phyloP scores from a whole-genome alignment of 2,888 invertebrate species.

The Melieria picta region DNA sequence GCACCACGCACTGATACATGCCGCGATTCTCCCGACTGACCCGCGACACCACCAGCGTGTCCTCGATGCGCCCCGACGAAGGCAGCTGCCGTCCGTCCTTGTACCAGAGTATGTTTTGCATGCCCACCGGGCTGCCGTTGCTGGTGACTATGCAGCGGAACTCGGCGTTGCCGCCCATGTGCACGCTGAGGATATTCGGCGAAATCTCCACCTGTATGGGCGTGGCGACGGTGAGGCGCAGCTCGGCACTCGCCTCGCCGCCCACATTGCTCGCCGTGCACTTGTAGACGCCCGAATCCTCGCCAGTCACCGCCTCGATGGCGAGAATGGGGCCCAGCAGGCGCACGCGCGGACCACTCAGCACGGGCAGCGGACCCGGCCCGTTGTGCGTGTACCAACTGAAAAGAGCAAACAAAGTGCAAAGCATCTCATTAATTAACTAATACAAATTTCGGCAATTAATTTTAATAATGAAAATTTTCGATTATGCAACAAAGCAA shows the following conservation, averaged over 20 bases:
- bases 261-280: constrained; percentile 77
- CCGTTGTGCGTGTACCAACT: constrained; percentile 78
- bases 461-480: not conserved
- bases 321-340: constrained; percentile 76
- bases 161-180: constrained; percentile 79
- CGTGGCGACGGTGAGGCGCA: constrained; percentile 73
- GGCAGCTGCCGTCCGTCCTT: constrained; percentile 76
- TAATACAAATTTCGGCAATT: not conserved
- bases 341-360: constrained; percentile 73
- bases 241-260: constrained; percentile 76
- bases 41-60: constrained; percentile 73
- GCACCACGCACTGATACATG: constrained; percentile 81
- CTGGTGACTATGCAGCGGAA: constrained; percentile 74
- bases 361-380: constrained; percentile 72
- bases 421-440: not conserved
- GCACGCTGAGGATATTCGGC: constrained; percentile 75
- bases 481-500: too few relatives aligned
- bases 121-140: constrained; percentile 69
- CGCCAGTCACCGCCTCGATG: constrained; percentile 76
- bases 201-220: constrained; percentile 75
- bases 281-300: constrained; percentile 75
- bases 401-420: constrained; percentile 45
- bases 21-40: constrained; percentile 79
- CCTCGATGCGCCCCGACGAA: constrained; percentile 73
- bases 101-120: constrained; percentile 73